These are phyloP conservation scores for Eumacrocentrus americanus DNA, from an alignment of 2,888 invertebrate species.

Conservation along the genomic window DNA sequence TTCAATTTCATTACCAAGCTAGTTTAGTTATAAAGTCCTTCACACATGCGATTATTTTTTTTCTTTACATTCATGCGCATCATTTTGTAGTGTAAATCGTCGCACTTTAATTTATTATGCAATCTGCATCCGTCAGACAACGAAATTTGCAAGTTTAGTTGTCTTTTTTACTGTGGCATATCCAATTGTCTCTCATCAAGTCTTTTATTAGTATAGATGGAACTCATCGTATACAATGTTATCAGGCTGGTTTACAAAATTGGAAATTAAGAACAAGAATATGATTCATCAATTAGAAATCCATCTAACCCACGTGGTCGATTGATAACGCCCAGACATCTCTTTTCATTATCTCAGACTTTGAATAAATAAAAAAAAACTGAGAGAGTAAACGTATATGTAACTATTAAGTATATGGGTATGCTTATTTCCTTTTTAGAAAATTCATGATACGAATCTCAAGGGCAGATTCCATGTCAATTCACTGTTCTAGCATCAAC, in stretches of 20 bases:
- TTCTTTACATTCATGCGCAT: not conserved
- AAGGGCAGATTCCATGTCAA: not conserved
- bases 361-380: not conserved
- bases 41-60: not conserved
- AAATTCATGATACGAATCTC: not conserved
- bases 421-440: no score
- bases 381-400: no score
- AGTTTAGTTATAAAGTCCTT: not conserved
- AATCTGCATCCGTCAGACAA: conserved; percentile 2
- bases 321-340: not conserved
- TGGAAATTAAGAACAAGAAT: not conserved
- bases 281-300: not conserved
- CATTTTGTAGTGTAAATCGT: not conserved
- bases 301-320: not conserved
- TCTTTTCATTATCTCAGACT: not conserved
- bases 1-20: not conserved
- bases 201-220: no score
- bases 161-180: not conserved
- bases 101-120: not conserved
- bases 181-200: no score
- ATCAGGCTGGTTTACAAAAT: no score
- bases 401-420: no score
- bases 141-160: no score
- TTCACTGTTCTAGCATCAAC: not conserved
- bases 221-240: not conserved